Evolutionary conservation across 2,888 invertebrate genomes (phyloP), one percentile per base, ranked within the genome.

Genomic region (Hofmannophila pseudospretella): DNA sequence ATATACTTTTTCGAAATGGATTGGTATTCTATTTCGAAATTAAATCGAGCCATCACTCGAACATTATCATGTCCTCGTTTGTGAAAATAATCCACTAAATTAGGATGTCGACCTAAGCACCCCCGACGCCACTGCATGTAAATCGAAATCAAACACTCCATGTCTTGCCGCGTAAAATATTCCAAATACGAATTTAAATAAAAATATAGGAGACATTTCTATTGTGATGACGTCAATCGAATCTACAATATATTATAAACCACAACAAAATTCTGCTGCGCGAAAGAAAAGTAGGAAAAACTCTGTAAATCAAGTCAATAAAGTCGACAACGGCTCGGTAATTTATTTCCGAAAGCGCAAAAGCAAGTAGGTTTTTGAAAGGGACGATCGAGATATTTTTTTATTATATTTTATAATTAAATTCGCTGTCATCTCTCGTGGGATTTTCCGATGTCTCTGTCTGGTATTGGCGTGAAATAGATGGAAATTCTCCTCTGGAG

Each of bases 391-490:
- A 69, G 72, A 63, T 73, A n/a, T 72, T 79, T 66, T 75, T 79
- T 79, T 84, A 82, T 81, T 80, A 84, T 84, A 79, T 82, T 43
- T 82, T 81, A 81, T 84, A 86, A 86, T 86, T 86, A 85, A 86
- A 84, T 82, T 79, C 68, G 73, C 80, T 82, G 84, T 80, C 84
- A 85, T 78, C 76, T 76, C 71, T 73, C 74, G 72, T 66, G 62
- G 64, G 62, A 66, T 67, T 65, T 65, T 61, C 63, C 66, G 66
- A 64, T 61, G 69, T 74, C 74, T 79, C 71, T 70, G 69, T 70
- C 77, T 82, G 80, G 68, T 74, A 77, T 76, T 85, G 84, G 81
- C 82, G 78, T 72, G 72, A 68, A 76, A 67, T 59, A 67, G 73
- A 74, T 69, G 68, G 54, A 62, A 64, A 72, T 66, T 75, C 64